These are phyloP conservation scores for Neostethus bicornis DNA, from an alignment of 2,797 vertebrate genomes.

Conservation along the genomic window DNA sequence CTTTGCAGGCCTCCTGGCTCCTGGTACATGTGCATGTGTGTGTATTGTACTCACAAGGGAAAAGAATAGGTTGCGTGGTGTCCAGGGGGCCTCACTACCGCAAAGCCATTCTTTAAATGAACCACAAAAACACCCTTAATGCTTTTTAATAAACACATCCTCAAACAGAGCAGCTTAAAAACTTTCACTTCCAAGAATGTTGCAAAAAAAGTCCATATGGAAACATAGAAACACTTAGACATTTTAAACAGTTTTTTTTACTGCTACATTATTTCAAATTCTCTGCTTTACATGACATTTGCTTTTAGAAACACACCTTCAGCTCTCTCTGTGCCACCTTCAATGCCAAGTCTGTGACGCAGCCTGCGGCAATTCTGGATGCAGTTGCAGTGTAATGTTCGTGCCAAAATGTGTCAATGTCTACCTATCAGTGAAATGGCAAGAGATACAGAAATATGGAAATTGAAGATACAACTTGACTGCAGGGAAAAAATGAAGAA, in stretches of 20 bases:
- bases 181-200: background rate
- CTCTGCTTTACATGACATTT: conserved; percentile 8
- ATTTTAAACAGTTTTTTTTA: conserved; percentile 1
- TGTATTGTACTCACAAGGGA: conserved; percentile 82
- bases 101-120: conserved; percentile 89
- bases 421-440: conserved; percentile 76
- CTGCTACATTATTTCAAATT: conserved; percentile 13
- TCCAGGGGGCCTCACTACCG: conserved; percentile 90
- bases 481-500: background rate
- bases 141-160: conserved; percentile 6
- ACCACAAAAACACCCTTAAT: conserved; percentile 41
- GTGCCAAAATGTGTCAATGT: conserved; percentile 90
- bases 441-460: conserved; percentile 5
- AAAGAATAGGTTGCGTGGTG: conserved; percentile 88
- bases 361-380: conserved; percentile 86
- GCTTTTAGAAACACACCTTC: conserved; percentile 77
- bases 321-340: conserved; percentile 88
- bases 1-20: conserved; percentile 56
- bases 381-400: conserved; percentile 87
- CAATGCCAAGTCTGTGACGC: conserved; percentile 89
- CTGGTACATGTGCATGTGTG: conserved; percentile 29
- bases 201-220: background rate
- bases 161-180: conserved; percentile 2
- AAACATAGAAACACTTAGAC: background rate
- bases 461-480: background rate